Base-by-base conservation (phyloP, 2,113 vertebrate species). In the Erinaceus europaeus region DNA sequence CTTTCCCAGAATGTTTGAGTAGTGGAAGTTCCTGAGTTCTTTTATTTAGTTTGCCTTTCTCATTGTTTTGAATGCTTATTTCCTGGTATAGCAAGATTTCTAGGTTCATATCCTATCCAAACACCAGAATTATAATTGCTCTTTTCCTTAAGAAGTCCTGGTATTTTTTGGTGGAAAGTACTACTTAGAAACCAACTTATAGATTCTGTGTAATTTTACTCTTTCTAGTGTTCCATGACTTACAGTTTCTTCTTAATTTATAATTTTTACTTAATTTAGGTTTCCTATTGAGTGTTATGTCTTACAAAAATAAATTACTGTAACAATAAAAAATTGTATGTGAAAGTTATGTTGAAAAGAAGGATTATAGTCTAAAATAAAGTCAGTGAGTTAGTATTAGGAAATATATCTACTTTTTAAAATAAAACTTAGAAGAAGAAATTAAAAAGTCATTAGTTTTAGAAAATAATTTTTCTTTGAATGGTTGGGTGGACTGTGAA, bases 391-490 rank as follows among this genome's bases (percentile, higher is more conserved):
- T n/a, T n/a, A n/a, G n/a, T n/a, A n/a, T n/a, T n/a, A n/a, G n/a
- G n/a, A 11, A 55, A 55, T 10, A 4, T 55, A 62, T 73, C 25
- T 88, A 15, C 71, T 67, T 77, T 91, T 40, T 44, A 81, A 90
- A 62, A 73, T 61, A 62, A 83, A 27, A 85, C 25, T 61, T 84
- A 36, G 27, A 34, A 4, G 62, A 73, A 78, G 48, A 81, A 4
- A 23, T 85, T 46, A 79, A 50, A 64, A 52, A 9, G 52, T 65
- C 57, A 74, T 74, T 13, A 38, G 48, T 74, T 81, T 81, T 62
- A 84, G 46, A 73, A 91, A 89, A 65, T 61, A 44, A 36, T 80
- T 91, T 87, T 87, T 64, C 67, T 84, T 78, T 75, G 36, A 29
- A 13, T 88, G 53, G 3, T 3, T 85, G 29, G 46, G 29, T 90